phyloP scores from a whole-genome alignment of 2,113 vertebrate genomes.

The Microcebus lehilahytsara region DNA sequence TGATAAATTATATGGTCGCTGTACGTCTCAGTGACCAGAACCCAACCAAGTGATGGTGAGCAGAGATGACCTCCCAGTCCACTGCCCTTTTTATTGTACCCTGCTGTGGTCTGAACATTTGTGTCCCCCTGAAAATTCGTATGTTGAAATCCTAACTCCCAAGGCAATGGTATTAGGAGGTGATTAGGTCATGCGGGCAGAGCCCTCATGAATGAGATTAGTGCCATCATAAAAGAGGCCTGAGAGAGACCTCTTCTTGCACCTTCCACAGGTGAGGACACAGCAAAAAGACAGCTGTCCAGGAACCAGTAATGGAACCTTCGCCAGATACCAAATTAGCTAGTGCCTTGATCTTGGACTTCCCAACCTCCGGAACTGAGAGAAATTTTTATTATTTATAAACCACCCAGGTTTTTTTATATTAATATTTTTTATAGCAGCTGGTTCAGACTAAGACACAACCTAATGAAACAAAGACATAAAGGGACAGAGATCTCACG shows the following conservation, averaged over 20 bases:
- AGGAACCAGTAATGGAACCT: neutral
- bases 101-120: neutral
- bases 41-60: neutral
- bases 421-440: neutral
- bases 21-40: neutral
- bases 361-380: neutral
- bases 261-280: neutral
- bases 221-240: neutral
- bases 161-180: neutral
- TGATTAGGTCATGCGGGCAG: neutral
- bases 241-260: neutral
- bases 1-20: neutral
- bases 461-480: neutral
- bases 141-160: neutral
- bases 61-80: neutral
- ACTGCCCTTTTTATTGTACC: neutral
- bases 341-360: neutral
- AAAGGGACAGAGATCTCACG: neutral
- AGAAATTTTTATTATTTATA: neutral
- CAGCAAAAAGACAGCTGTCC: neutral
- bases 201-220: neutral
- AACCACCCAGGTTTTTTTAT: neutral
- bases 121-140: neutral
- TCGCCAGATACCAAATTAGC: neutral
- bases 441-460: neutral